Evolutionary conservation across 1,140 invertebrate genomes (phyloP).

Genomic region (Trichonephila clavipes): DNA sequence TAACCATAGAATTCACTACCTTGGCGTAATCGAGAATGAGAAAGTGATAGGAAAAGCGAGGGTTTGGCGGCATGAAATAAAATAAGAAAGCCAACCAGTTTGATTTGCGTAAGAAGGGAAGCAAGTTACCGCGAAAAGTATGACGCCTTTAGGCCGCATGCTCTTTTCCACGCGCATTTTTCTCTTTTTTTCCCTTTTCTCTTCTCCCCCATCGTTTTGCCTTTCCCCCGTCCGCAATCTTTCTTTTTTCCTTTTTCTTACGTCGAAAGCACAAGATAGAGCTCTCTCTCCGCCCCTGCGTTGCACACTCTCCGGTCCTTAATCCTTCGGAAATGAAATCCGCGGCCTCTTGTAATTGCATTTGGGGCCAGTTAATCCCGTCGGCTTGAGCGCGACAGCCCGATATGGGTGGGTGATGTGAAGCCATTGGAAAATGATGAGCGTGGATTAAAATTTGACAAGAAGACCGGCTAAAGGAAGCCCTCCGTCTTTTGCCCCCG

Average conservation of each 20-base stretch:
- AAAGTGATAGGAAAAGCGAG: slow-evolving; percentile 45
- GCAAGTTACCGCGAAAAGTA: slow-evolving; percentile 47
- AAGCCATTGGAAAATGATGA: slow-evolving; percentile 78
- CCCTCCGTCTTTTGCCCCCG: slow-evolving; percentile 66
- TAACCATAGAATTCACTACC: slow-evolving; percentile 46
- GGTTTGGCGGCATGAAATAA: slow-evolving; percentile 6
- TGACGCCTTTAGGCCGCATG: slow-evolving; percentile 56
- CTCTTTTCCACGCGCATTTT: slow-evolving; percentile 14
- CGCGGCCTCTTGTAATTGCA: slow-evolving; percentile 77
- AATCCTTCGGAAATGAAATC: slow-evolving; percentile 77
- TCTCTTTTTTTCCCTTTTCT: neutral
- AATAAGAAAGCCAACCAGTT: slow-evolving; percentile 25
- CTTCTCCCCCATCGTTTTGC: neutral
- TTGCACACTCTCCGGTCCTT: slow-evolving; percentile 61
- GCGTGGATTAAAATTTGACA: slow-evolving; percentile 78
- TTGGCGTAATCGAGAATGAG: slow-evolving; percentile 42
- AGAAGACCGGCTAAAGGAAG: slow-evolving; percentile 77
- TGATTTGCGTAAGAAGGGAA: slow-evolving; percentile 66
- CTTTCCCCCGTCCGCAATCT: slow-evolving; percentile 11
- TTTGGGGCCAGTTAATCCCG: slow-evolving; percentile 77
- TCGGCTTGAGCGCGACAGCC: slow-evolving; percentile 75
- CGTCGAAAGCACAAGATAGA: slow-evolving; percentile 24
- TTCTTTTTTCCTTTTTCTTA: slow-evolving; percentile 67
- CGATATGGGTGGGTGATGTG: slow-evolving; percentile 77
- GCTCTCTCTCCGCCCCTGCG: neutral